Conservation (phyloP, 2,113 vertebrate species). For the Nipponia nippon region DNA sequence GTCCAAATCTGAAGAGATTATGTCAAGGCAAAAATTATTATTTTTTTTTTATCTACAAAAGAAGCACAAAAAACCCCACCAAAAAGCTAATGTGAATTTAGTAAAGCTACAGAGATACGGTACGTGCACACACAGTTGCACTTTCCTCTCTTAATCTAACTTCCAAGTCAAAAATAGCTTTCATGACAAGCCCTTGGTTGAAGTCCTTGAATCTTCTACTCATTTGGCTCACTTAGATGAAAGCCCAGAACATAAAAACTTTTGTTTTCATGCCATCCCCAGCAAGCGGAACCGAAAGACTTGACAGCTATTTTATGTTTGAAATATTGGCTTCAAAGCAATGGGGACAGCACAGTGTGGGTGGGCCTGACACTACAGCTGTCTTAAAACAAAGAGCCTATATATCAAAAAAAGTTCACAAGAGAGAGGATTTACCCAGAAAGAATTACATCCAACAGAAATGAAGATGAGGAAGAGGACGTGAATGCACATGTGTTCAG, state of each 20-base stretch:
- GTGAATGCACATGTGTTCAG: neutral
- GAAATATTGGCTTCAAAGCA: slow-evolving; percentile 50
- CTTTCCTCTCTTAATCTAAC: neutral
- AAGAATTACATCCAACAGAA: neutral
- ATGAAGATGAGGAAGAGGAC: neutral
- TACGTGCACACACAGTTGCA: fast-evolving
- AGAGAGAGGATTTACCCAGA: neutral
- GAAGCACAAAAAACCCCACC: neutral
- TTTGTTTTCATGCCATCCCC: slow-evolving; percentile 21
- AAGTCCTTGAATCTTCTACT: neutral
- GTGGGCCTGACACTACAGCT: slow-evolving; percentile 37
- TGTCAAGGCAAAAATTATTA: neutral
- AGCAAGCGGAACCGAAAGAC: neutral
- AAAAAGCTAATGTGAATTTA: neutral
- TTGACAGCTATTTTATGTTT: slow-evolving; percentile 25
- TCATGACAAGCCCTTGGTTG: neutral
- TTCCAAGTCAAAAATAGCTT: neutral
- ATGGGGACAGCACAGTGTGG: slow-evolving; percentile 3
- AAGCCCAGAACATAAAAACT: slow-evolving; percentile 26
- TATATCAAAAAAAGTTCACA: slow-evolving; percentile 1
- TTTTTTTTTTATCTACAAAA: neutral
- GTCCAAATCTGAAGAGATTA: neutral
- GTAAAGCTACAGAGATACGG: neutral
- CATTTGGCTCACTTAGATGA: neutral
- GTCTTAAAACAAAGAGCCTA: slow-evolving; percentile 34